Evolutionary conservation across 2,113 vertebrate species (phyloP).

Genomic region (Micronycteris hirsuta): DNA sequence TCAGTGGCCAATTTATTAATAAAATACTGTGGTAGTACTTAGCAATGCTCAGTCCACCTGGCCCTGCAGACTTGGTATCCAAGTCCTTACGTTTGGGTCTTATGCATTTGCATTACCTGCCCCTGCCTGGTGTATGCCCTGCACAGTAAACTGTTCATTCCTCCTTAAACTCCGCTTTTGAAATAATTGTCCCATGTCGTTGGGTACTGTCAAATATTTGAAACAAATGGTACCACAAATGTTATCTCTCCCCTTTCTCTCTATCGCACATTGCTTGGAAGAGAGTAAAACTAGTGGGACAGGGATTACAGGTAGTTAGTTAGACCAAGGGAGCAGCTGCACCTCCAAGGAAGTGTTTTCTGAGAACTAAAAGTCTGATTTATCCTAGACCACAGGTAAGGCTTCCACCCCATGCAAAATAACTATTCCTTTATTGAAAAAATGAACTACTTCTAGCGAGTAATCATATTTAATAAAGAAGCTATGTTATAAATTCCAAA

Average conservation of each 20-base stretch:
- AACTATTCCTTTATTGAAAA: neutral
- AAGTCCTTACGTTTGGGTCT: neutral
- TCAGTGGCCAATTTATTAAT: conserved; percentile 54
- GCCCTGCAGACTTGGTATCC: neutral
- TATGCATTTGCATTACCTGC: neutral
- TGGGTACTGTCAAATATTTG: neutral
- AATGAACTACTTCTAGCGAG: neutral
- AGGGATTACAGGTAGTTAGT: neutral
- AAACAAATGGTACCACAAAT: neutral
- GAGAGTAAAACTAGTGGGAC: neutral
- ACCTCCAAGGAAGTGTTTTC: neutral
- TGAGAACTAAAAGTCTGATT: neutral
- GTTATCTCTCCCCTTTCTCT: neutral
- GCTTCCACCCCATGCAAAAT: neutral
- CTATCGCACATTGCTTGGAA: neutral
- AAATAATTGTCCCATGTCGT: neutral
- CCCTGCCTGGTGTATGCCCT: neutral
- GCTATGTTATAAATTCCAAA: conserved; percentile 23
- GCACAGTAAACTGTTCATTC: neutral
- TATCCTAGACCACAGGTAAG: neutral
- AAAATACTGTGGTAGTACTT: neutral
- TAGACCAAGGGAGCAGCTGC: neutral
- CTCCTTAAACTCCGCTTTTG: neutral
- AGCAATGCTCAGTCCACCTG: neutral
- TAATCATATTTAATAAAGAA: neutral